A percentile compares a stretch with the other conserved stretches of the same genome.
Evolutionary conservation across 2,113 vertebrate genomes (phyloP).

Genomic region (Daubentonia madagascariensis): DNA sequence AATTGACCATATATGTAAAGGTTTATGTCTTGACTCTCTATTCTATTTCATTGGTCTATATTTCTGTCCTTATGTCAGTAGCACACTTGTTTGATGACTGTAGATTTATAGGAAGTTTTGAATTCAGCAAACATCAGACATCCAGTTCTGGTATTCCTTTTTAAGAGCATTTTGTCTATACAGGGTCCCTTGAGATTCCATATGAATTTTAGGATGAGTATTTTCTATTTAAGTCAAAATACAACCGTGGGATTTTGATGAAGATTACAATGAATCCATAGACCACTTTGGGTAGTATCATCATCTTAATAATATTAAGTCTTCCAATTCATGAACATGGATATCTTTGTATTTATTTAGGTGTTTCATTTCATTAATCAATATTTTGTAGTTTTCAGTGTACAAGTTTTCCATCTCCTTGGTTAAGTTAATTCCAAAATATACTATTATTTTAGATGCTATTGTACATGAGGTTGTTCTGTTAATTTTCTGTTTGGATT

Average conservation of each 20-base stretch:
- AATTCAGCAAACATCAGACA: neutral
- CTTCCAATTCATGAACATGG: rapidly evolving
- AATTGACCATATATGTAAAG: no score
- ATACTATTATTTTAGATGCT: neutral
- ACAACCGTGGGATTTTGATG: neutral
- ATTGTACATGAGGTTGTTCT: neutral
- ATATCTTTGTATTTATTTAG: neutral
- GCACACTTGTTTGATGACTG: neutral
- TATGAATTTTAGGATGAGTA: neutral
- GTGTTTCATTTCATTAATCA: no score
- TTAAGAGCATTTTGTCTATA: neutral
- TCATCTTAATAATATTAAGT: neutral
- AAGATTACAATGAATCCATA: neutral
- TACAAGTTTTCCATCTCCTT: neutral
- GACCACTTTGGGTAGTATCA: neutral
- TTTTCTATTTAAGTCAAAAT: neutral
- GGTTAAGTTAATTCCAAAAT: neutral
- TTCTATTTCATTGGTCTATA: neutral
- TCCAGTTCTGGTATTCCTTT: neutral
- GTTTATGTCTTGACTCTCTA: no score
- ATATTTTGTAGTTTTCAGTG: no score
- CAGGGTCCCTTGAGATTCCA: neutral
- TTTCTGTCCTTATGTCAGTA: neutral
- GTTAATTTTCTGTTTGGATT: neutral
- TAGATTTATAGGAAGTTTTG: neutral